phyloP scores from a whole-genome alignment of 2,113 vertebrate species.

The Sturnus vulgaris region DNA sequence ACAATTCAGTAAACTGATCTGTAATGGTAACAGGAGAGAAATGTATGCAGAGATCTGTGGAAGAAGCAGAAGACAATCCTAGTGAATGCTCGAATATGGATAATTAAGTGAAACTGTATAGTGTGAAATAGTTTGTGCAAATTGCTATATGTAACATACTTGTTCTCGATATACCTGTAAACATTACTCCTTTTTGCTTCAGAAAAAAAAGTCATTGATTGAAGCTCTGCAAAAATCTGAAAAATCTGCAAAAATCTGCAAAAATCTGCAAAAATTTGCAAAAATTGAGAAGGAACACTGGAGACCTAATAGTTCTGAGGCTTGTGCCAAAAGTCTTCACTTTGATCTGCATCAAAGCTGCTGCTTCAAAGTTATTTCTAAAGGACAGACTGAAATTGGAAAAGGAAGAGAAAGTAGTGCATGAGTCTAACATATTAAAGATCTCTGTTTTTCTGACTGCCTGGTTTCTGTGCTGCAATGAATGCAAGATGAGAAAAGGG shows the following conservation, averaged over 20 bases:
- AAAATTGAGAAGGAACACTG: not conserved
- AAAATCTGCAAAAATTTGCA: not conserved
- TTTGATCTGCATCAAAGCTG: not conserved
- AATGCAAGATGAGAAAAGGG: not conserved
- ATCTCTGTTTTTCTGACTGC: not conserved
- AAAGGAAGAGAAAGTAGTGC: not conserved
- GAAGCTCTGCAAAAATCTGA: not conserved
- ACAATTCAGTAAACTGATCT: not conserved
- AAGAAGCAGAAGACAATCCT: not conserved
- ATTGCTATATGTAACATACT: not conserved
- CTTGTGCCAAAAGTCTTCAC: not conserved
- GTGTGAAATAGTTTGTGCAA: not conserved
- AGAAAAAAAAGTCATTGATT: not conserved
- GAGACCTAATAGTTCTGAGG: not conserved
- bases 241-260: not conserved
- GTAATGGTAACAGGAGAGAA: not conserved
- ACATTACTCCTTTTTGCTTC: not conserved
- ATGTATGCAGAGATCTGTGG: not conserved
- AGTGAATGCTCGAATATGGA: not conserved
- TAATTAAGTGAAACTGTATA: not conserved
- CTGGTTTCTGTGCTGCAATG: not conserved
- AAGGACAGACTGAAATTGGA: not conserved
- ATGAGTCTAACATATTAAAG: not conserved
- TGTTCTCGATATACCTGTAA: not conserved
- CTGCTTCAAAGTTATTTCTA: not conserved